phyloP scores from a whole-genome alignment of 2,888 invertebrate species.

The Acrocyrtus sp. region DNA sequence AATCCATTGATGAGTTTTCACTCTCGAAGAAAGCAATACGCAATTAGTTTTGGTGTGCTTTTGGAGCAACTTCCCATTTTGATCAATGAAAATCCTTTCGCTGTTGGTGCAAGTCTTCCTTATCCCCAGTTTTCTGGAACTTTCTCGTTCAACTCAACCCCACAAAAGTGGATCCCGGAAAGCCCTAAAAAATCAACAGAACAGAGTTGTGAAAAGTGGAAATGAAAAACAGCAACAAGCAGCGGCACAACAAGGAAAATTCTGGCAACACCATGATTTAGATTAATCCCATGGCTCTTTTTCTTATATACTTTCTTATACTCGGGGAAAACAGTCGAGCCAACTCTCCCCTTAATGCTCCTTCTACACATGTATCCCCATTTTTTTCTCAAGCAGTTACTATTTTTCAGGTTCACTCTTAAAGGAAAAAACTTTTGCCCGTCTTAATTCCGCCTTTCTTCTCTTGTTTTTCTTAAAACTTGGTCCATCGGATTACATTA shows the following conservation, averaged over 20 bases:
- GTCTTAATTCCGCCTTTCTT: conserved; percentile 43
- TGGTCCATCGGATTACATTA: conserved; percentile 36
- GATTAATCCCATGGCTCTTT: conserved; percentile 39
- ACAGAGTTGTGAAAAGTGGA: too few relatives aligned
- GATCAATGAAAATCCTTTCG: background rate
- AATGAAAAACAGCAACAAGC: conserved; percentile 19
- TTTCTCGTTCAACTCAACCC: conserved; percentile 14
- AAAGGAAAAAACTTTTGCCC: conserved; percentile 12
- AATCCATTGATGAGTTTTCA: conserved; percentile 15
- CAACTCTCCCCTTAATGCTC: background rate
- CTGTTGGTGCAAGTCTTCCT: conserved; percentile 5
- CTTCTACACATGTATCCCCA: background rate
- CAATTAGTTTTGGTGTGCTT: conserved; percentile 3
- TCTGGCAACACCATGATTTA: conserved; percentile 37
- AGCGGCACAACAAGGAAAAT: conserved; percentile 2
- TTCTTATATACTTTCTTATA: conserved; percentile 2
- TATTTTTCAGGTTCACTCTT: background rate
- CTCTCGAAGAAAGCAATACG: background rate
- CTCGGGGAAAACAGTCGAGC: conserved; percentile 2
- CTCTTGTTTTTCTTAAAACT: conserved; percentile 41
- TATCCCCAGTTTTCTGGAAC: conserved; percentile 6
- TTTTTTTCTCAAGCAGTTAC: too few relatives aligned
- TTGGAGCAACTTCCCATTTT: background rate
- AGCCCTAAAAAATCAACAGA: too few relatives aligned
- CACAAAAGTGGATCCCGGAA: too few relatives aligned